phyloP scores from a whole-genome alignment of 2,113 vertebrate species.

The Orientallactaga bullata region DNA sequence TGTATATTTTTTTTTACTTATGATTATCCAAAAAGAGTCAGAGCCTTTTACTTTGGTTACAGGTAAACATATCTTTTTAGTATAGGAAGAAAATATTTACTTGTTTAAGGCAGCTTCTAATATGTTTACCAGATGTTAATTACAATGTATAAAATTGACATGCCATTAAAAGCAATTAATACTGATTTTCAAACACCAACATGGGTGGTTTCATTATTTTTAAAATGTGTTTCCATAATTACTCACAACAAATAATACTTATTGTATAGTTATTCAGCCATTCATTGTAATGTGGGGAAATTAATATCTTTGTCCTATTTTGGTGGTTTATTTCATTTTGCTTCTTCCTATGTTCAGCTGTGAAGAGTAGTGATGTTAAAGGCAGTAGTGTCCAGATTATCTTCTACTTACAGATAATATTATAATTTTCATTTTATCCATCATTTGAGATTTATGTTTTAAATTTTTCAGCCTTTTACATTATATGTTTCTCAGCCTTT shows the following conservation, averaged over 20 bases:
- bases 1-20: background rate
- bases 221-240: slow-evolving; percentile 36
- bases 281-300: background rate
- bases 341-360: background rate
- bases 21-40: background rate
- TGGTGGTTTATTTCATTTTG: background rate
- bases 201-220: slow-evolving; percentile 27
- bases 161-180: background rate
- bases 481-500: background rate
- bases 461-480: background rate
- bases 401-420: background rate
- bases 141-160: slow-evolving; percentile 18
- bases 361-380: background rate
- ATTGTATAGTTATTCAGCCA: background rate
- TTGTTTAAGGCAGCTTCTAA: background rate
- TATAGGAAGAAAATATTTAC: background rate
- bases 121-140: slow-evolving; percentile 21
- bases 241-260: background rate
- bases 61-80: background rate
- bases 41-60: background rate
- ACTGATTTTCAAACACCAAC: background rate
- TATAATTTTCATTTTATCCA: background rate
- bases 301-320: background rate
- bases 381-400: background rate
- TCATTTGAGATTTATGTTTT: background rate